These are phyloP conservation scores for Arvicanthis niloticus DNA, from an alignment of 2,113 vertebrate genomes.

Conservation along the genomic window DNA sequence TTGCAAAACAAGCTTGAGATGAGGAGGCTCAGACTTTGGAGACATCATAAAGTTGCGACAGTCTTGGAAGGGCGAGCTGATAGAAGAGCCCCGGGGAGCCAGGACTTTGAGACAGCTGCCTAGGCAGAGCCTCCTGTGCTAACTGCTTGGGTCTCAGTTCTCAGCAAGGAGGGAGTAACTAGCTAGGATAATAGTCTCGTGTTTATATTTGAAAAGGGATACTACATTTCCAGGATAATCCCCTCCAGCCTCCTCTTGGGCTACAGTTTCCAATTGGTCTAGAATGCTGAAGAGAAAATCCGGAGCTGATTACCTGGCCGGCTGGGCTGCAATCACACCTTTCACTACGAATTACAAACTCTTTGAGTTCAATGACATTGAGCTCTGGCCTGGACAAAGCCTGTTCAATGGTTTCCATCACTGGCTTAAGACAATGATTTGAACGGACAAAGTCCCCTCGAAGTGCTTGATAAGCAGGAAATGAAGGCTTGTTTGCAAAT, in stretches of 20 bases:
- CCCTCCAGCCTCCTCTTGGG: slow-evolving; percentile 79
- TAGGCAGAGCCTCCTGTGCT: background rate
- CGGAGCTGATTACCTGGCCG: slow-evolving; percentile 86
- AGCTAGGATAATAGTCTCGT: slow-evolving; percentile 78
- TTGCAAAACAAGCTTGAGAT: slow-evolving; percentile 68
- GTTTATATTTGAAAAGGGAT: slow-evolving; percentile 87
- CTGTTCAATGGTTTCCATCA: slow-evolving; percentile 80
- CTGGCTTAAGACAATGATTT: slow-evolving; percentile 83
- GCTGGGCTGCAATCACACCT: slow-evolving; percentile 88
- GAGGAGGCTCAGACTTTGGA: slow-evolving; percentile 43
- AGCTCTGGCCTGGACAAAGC: slow-evolving; percentile 72
- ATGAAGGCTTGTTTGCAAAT: slow-evolving; percentile 83
- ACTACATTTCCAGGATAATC: slow-evolving; percentile 84
- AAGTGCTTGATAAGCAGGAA: slow-evolving; percentile 81
- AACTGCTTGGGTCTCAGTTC: background rate
- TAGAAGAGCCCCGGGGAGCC: background rate
- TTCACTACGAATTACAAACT: slow-evolving; percentile 87
- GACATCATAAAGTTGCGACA: slow-evolving; percentile 58
- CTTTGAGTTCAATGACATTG: slow-evolving; percentile 82
- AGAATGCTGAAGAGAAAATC: slow-evolving; percentile 84
- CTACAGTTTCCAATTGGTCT: slow-evolving; percentile 85
- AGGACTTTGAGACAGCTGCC: background rate
- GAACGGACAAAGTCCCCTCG: slow-evolving; percentile 81
- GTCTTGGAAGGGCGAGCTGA: slow-evolving; percentile 58
- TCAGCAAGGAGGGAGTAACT: slow-evolving; percentile 58